Evolutionary conservation across 2,797 vertebrate species (phyloP).

Genomic region (Myotis planiceps): DNA sequence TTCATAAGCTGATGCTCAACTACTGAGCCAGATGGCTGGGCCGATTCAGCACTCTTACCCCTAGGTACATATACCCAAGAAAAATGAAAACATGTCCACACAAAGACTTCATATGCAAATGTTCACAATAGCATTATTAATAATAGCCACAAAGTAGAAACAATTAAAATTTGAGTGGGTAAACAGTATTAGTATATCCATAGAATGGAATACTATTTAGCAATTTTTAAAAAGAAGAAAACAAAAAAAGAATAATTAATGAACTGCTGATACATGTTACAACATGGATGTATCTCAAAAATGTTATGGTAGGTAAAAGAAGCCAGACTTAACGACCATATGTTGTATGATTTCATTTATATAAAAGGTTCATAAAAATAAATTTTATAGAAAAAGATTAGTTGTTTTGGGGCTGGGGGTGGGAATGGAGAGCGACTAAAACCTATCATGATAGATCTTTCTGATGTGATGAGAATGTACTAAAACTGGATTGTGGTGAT

Average conservation of each 20-base stretch:
- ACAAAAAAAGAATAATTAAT: not conserved
- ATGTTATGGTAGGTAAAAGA: not conserved
- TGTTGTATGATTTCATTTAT: constrained; percentile 16
- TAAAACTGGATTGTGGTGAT: not conserved
- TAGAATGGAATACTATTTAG: not conserved
- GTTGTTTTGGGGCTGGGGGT: not conserved
- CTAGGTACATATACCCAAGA: not conserved
- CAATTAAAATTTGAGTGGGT: not conserved
- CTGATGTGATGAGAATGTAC: not conserved
- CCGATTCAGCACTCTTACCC: not conserved
- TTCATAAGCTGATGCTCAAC: no score
- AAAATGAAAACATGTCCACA: constrained; percentile 11
- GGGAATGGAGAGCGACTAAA: not conserved
- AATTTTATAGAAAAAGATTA: not conserved
- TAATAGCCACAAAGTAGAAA: not conserved
- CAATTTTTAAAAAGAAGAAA: not conserved
- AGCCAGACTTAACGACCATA: not conserved
- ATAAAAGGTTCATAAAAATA: not conserved
- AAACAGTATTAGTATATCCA: not conserved
- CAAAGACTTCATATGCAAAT: not conserved
- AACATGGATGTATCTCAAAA: not conserved
- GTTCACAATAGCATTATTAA: not conserved
- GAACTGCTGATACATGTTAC: not conserved
- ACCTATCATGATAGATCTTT: not conserved
- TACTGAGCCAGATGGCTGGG: no score